Conservation (phyloP, 2,797 vertebrate species). For the Sebastes oblongus region DNA sequence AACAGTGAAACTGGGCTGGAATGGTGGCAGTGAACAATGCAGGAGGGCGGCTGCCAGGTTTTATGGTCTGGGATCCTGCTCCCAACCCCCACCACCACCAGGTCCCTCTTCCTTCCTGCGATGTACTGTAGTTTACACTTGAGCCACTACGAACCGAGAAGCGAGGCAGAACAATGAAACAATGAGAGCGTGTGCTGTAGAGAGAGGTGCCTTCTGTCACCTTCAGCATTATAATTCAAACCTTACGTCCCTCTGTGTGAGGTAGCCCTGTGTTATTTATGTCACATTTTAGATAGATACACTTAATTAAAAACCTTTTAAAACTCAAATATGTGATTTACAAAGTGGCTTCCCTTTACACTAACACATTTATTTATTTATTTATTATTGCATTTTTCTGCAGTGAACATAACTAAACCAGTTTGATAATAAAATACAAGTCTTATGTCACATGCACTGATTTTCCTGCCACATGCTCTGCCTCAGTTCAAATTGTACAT, state of each 20-base stretch:
- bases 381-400: neutral
- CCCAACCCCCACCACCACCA: constrained; percentile 73
- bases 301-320: neutral
- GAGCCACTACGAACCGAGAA: constrained; percentile 71
- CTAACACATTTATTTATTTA: neutral
- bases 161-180: constrained; percentile 79
- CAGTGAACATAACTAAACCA: neutral
- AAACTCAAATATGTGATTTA: neutral
- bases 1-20: constrained; percentile 74
- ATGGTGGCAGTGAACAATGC: constrained; percentile 82
- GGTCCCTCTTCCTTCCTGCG: constrained; percentile 84
- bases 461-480: neutral
- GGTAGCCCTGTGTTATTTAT: neutral
- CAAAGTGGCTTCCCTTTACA: neutral
- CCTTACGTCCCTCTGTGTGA: constrained; percentile 6
- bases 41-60: constrained; percentile 80
- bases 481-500: neutral
- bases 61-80: constrained; percentile 79
- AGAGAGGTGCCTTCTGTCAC: constrained; percentile 41
- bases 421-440: neutral
- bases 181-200: constrained; percentile 59
- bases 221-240: constrained; percentile 32
- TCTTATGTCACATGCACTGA: neutral
- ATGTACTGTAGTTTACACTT: constrained; percentile 82
- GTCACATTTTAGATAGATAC: neutral